Conservation (phyloP, 2,113 vertebrate species). For the Hypanus sabinus region DNA sequence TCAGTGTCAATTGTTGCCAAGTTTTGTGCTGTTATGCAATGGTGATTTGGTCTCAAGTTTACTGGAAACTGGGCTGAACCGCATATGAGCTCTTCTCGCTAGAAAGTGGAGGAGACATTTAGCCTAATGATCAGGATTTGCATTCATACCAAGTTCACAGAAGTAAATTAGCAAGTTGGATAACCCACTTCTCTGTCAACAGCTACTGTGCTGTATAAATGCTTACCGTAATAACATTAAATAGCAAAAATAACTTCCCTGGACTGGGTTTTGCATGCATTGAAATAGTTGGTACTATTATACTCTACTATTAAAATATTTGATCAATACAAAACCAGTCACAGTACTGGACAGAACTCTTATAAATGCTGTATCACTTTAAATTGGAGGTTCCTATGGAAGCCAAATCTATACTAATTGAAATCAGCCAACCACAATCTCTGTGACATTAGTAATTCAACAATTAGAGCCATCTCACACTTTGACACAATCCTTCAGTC, state of each 20-base stretch:
- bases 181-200: background rate
- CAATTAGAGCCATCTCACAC: conserved; percentile 1
- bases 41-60: background rate
- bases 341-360: background rate
- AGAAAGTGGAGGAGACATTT: background rate
- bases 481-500: background rate
- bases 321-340: background rate
- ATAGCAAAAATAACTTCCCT: background rate
- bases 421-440: conserved; percentile 7
- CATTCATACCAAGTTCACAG: background rate
- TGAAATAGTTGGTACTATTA: background rate
- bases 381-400: background rate
- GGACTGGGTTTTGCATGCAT: background rate
- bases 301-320: background rate
- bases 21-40: background rate
- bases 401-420: conserved; percentile 2
- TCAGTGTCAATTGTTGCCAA: background rate
- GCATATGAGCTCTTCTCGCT: background rate
- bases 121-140: background rate
- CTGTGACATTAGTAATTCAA: conserved; percentile 1
- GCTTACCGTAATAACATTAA: background rate
- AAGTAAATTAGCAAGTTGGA: background rate
- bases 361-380: background rate
- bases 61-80: background rate
- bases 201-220: background rate